A percentile compares a stretch with the other conserved stretches of the same genome.
Conservation (phyloP, 2,113 vertebrate species). For the Tenrec ecaudatus region DNA sequence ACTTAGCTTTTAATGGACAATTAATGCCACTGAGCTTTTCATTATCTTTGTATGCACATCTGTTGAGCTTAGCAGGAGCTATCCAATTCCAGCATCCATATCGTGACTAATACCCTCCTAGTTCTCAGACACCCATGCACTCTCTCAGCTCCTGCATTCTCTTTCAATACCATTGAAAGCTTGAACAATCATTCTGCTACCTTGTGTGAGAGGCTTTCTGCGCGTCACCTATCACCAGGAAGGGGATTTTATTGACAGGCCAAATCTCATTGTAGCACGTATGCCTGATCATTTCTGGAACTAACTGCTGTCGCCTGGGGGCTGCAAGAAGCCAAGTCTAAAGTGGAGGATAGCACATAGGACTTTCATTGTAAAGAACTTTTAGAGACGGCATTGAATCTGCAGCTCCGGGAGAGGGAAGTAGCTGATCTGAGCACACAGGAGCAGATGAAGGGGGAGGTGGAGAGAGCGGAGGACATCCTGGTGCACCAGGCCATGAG, state of each 20-base stretch:
- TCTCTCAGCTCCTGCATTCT: neutral
- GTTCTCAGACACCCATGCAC: neutral
- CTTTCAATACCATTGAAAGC: neutral
- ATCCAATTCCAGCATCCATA: neutral
- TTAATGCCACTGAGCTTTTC: neutral
- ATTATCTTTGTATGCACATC: conserved; percentile 40
- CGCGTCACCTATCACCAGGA: neutral
- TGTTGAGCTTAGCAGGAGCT: neutral
- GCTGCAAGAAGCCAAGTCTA: neutral
- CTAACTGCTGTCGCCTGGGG: neutral
- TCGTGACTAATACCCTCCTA: neutral
- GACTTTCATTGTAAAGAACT: neutral
- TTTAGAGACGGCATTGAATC: too few species aligned
- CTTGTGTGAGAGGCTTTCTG: neutral
- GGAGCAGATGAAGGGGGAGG: too few species aligned
- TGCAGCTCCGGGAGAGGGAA: too few species aligned
- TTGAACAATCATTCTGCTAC: neutral
- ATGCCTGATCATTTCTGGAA: conserved; percentile 14
- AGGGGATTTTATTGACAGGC: neutral
- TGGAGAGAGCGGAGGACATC: too few species aligned
- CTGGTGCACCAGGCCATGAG: too few species aligned
- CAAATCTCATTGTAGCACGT: neutral
- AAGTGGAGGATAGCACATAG: conserved; percentile 13
- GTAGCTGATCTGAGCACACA: too few species aligned
- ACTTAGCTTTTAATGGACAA: neutral